Conservation (phyloP, 2,113 vertebrate species). For the Dolichallabes microphthalmus region DNA sequence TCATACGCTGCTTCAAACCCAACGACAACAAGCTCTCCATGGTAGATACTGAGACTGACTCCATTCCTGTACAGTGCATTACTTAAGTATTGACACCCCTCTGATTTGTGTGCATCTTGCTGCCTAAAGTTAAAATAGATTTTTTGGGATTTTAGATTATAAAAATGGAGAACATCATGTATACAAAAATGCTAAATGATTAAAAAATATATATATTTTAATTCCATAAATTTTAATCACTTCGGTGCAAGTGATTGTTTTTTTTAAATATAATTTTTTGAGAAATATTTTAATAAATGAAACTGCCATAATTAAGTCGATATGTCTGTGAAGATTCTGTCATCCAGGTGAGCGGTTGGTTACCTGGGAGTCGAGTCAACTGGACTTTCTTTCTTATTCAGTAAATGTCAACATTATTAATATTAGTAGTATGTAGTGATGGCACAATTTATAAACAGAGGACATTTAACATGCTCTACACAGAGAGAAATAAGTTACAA, state of each 20-base stretch:
- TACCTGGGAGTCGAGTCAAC: no score
- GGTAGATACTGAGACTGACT: slow-evolving; percentile 65
- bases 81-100: not conserved
- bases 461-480: not conserved
- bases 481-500: not conserved
- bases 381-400: no score
- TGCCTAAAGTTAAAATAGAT: not conserved
- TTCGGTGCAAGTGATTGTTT: no score
- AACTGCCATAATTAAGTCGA: no score
- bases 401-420: not conserved
- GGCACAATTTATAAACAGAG: not conserved
- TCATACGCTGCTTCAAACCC: slow-evolving; percentile 95
- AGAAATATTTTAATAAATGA: not conserved
- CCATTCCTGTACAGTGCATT: not conserved
- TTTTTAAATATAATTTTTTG: not conserved
- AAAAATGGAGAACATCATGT: not conserved
- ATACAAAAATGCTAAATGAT: not conserved
- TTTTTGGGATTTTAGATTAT: not conserved
- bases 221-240: not conserved
- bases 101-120: not conserved
- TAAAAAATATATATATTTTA: no score
- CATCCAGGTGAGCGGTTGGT: no score
- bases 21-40: slow-evolving; percentile 86
- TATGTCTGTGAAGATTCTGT: no score
- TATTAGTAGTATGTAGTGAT: not conserved